Evolutionary conservation across 2,113 vertebrate genomes (phyloP).

Genomic region (Eurystomus gularis): DNA sequence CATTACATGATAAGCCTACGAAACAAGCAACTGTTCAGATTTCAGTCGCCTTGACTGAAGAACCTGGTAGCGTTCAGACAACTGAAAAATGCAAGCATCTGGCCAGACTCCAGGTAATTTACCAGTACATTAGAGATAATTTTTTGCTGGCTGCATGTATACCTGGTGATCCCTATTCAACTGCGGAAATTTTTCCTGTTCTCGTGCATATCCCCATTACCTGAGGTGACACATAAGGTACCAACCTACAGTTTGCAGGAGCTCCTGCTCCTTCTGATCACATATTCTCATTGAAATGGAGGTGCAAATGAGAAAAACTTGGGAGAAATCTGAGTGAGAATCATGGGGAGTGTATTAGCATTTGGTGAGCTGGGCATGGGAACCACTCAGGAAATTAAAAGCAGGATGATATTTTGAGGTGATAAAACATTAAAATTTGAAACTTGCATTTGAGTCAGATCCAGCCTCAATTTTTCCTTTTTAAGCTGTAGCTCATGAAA

Average conservation of each 20-base stretch:
- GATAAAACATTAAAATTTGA: conserved; percentile 42
- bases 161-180: background rate
- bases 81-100: background rate
- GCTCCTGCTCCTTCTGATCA: background rate
- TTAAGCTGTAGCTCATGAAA: background rate
- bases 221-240: background rate
- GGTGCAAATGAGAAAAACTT: background rate
- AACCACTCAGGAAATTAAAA: conserved; percentile 40
- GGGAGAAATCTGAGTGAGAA: background rate
- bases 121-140: background rate
- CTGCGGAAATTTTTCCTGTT: background rate
- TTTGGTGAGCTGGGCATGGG: background rate
- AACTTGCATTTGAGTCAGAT: conserved; percentile 6
- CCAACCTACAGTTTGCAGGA: background rate
- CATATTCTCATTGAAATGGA: background rate
- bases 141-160: background rate
- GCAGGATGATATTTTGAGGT: background rate
- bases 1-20: background rate
- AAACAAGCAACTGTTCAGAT: background rate
- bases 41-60: background rate
- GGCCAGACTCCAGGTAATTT: background rate
- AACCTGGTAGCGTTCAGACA: background rate
- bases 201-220: background rate
- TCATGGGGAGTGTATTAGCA: background rate
- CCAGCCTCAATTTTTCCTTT: conserved; percentile 23